Conservation (phyloP, 2,888 invertebrate species). For the Drosophila kanekoi region DNA sequence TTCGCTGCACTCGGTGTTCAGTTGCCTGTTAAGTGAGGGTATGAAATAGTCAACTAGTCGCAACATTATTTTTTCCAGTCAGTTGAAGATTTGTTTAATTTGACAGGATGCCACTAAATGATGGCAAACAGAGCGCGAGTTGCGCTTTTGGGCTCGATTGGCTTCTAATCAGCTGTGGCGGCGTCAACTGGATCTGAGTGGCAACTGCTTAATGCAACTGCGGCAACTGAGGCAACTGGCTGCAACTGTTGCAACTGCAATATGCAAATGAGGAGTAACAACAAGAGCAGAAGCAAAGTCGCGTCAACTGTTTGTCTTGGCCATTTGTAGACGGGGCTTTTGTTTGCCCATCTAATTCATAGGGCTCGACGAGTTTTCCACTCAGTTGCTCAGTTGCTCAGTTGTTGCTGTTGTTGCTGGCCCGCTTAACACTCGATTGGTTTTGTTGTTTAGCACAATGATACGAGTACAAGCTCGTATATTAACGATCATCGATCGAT, state of each 20-base stretch:
- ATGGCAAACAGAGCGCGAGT: constrained; percentile 73
- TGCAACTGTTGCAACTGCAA: constrained; percentile 44
- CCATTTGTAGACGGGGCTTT: constrained; percentile 63
- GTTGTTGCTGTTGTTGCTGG: constrained; percentile 45
- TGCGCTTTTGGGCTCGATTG: constrained; percentile 65
- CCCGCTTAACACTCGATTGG: constrained; percentile 77
- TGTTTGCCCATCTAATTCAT: constrained; percentile 67
- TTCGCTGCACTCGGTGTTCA: not conserved
- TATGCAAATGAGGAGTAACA: constrained; percentile 80
- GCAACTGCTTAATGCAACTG: constrained; percentile 56
- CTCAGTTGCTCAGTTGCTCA: constrained; percentile 27
- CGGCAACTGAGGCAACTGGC: constrained; percentile 24
- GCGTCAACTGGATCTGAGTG: constrained; percentile 68
- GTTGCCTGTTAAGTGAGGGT: constrained; percentile 14
- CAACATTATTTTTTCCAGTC: not conserved
- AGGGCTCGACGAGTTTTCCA: constrained; percentile 55
- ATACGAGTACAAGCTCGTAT: constrained; percentile 48
- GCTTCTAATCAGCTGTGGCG: constrained; percentile 72
- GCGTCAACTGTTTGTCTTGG: constrained; percentile 62
- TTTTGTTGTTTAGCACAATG: constrained; percentile 77
- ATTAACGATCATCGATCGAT: constrained; percentile 52
- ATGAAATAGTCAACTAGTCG: not conserved
- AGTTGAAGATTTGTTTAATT: constrained; percentile 55
- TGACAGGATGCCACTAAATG: constrained; percentile 77
- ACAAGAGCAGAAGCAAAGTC: constrained; percentile 63